These are phyloP conservation scores for Psittacula derbiana DNA, from an alignment of 2,797 vertebrate species.

Conservation along the genomic window DNA sequence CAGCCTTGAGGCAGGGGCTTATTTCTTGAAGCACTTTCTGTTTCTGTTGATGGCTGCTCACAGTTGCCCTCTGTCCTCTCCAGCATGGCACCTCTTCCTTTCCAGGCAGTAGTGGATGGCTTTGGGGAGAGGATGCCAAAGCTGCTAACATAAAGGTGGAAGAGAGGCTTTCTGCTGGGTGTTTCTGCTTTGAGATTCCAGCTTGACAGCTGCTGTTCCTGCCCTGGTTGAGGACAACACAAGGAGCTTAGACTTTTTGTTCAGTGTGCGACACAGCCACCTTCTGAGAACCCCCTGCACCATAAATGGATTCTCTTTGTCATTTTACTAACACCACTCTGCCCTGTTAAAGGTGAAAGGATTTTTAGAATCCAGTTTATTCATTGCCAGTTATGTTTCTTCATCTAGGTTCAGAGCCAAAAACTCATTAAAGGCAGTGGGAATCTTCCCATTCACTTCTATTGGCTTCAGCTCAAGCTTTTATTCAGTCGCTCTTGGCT, in stretches of 20 bases:
- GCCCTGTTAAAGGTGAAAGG: not conserved
- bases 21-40: not conserved
- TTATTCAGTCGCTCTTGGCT: not conserved
- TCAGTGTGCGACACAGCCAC: not conserved
- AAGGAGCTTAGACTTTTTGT: not conserved
- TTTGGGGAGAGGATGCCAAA: not conserved
- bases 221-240: not conserved
- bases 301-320: not conserved
- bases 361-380: not conserved
- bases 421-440: constrained; percentile 48
- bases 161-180: not conserved
- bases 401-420: constrained; percentile 26
- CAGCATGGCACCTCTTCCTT: not conserved
- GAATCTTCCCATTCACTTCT: constrained; percentile 39
- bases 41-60: accelerated
- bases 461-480: constrained; percentile 6
- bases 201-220: not conserved
- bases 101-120: not conserved
- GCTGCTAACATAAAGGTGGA: not conserved
- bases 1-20: not conserved
- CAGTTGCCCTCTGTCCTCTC: too few species aligned
- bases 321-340: not conserved
- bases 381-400: not conserved
- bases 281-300: not conserved
- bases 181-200: not conserved